Conservation (phyloP, 2,888 invertebrate species). For the Agonopterix subpropinquella region DNA sequence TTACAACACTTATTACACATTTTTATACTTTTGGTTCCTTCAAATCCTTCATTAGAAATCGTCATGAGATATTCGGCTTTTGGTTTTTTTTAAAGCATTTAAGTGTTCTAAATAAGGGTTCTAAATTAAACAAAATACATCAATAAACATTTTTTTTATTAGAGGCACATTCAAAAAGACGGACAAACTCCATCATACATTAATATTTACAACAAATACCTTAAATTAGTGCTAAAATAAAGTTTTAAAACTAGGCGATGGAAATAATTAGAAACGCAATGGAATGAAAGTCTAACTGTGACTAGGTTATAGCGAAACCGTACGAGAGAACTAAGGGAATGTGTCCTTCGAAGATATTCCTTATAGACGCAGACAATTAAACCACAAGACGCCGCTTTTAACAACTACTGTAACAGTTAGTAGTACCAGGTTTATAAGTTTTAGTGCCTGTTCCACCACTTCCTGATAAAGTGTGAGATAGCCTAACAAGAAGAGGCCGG, state of each 20-base stretch:
- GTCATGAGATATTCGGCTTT: no score
- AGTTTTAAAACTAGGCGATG: slow-evolving; percentile 20
- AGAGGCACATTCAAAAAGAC: slow-evolving; percentile 66
- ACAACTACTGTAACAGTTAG: no score
- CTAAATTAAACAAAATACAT: slow-evolving; percentile 18
- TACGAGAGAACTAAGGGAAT: slow-evolving; percentile 27
- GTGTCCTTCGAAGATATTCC: slow-evolving; percentile 11
- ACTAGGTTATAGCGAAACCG: slow-evolving; percentile 40
- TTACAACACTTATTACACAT: no score
- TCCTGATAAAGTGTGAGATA: no score
- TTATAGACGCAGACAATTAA: background rate
- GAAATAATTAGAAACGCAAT: slow-evolving; percentile 28
- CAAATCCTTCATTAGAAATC: no score
- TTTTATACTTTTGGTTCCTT: no score
- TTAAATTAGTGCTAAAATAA: slow-evolving; percentile 35
- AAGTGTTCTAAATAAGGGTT: background rate
- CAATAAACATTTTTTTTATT: slow-evolving; percentile 56
- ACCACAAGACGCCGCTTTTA: background rate
- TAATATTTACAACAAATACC: slow-evolving; percentile 32
- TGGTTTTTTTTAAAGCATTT: no score
- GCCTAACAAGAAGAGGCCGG: no score
- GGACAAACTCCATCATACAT: slow-evolving; percentile 39
- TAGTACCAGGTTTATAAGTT: no score
- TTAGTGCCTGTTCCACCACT: no score
- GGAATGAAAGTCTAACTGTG: slow-evolving; percentile 44